These are phyloP conservation scores for Ophion ellenae DNA, from an alignment of 2,888 invertebrate species.

Conservation along the genomic window DNA sequence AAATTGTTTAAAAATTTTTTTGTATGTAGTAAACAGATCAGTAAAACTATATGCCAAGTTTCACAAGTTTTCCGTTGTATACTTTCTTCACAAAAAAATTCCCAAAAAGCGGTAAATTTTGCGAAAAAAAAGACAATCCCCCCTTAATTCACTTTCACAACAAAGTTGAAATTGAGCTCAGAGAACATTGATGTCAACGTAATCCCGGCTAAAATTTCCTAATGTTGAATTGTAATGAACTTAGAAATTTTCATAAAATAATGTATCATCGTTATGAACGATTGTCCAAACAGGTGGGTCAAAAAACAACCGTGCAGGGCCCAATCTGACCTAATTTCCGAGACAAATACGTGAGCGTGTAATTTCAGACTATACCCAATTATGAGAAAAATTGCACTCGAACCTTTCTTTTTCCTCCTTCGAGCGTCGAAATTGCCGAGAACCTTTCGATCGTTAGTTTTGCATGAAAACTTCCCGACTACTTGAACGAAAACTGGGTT, in stretches of 20 bases:
- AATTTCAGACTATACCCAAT: not conserved
- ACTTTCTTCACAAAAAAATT: too few species aligned
- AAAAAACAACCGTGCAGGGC: not conserved
- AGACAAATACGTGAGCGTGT: not conserved
- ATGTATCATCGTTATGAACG: not conserved
- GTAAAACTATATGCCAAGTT: too few species aligned
- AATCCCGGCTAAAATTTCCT: not conserved
- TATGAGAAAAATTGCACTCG: not conserved
- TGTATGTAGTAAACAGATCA: too few species aligned
- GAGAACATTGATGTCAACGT: not conserved
- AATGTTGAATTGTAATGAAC: not conserved
- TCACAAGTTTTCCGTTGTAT: too few species aligned
- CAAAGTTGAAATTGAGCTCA: not conserved
- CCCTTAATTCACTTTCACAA: not conserved
- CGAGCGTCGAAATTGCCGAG: not conserved
- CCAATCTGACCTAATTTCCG: not conserved
- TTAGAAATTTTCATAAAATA: not conserved
- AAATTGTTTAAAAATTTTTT: too few species aligned
- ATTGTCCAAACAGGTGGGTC: not conserved
- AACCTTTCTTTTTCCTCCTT: not conserved
- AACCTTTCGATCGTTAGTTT: not conserved
- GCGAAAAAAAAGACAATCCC: too few species aligned
- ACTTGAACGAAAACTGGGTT: conserved; percentile 39
- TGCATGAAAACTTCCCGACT: not conserved
- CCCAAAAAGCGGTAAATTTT: too few species aligned